Base-by-base conservation (phyloP, 2,113 vertebrate species). In the Mungos mungo region DNA sequence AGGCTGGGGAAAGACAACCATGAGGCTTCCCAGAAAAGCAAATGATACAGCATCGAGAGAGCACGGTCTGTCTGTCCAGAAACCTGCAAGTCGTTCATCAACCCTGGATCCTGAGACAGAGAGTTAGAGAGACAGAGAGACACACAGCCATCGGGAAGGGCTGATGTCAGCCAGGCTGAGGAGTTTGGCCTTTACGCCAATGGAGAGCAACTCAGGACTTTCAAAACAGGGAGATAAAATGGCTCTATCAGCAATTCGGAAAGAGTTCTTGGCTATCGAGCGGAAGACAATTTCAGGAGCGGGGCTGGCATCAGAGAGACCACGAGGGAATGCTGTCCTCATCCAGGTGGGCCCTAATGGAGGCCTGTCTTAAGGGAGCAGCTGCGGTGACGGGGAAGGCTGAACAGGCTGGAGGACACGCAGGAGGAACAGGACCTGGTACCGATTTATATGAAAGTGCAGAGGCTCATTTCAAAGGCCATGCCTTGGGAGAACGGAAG, bases 31-130 rank as follows among this genome's bases (percentile, higher is more conserved):
- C 63, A 29, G 31, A 50, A 35, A 86, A 52, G 7, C 0, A 1
- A 45, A 33, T 0, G n/a, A 57, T 7, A 2, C 31, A 93, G 5
- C 8, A 18, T 35, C 7, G 0, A 0, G 85, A 12, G 1, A 65
- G 35, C 86, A 81, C 2, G 29, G 10, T 31, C 68, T 69, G 33
- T 83, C 50, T 66, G 33, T 50, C 9, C 69, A 94, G 50, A 76
- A 35, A 68, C 31, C 33, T 50, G 38, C 74, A 71, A 13, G 54
- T 5, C 8, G 89, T 74, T 76, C 65, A 5, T 4, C 27, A 33
- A 45, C 25, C 84, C 47, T 10, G 21, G 29, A 66, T 45, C 15
- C 66, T 71, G 25, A 82, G 7, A 38, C 45, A 77, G 47, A 21
- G 35, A 83, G 21, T 47, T 5, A 88, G 19, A 50, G 38, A 23